phyloP scores from a whole-genome alignment of 2,113 vertebrate genomes.

The Montifringilla adamsi region DNA sequence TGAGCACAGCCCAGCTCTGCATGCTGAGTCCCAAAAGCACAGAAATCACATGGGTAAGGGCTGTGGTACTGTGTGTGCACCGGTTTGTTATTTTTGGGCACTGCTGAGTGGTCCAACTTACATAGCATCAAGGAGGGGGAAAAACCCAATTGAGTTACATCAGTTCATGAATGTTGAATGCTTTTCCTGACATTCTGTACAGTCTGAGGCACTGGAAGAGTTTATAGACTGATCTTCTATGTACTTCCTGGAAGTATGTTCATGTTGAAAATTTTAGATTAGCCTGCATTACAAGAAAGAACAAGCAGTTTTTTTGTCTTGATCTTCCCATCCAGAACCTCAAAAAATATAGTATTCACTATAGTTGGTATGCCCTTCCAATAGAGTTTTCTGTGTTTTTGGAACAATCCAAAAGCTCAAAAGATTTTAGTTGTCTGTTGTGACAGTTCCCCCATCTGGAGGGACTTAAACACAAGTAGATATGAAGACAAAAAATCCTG shows the following conservation, averaged over 20 bases:
- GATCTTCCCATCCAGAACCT: neutral
- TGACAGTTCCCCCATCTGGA: neutral
- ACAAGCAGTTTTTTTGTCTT: neutral
- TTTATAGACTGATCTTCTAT: neutral
- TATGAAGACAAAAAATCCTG: neutral
- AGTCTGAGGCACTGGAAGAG: neutral
- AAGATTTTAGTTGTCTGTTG: neutral
- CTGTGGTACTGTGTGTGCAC: neutral
- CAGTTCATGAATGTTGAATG: neutral
- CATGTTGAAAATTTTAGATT: neutral
- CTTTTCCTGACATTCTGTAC: neutral
- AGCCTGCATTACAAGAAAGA: neutral
- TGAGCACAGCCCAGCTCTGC: neutral
- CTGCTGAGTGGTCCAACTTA: neutral
- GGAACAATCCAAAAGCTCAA: neutral
- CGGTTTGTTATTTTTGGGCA: neutral
- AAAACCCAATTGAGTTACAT: neutral
- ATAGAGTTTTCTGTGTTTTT: neutral
- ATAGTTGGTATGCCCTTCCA: neutral
- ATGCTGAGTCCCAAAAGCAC: neutral
- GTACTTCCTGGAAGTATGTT: neutral
- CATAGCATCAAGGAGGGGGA: fast-evolving
- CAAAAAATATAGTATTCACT: neutral
- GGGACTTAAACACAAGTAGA: neutral
- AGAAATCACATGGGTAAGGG: fast-evolving